Base-by-base conservation (phyloP, 2,797 vertebrate species). In the Mionectes olivaceus region DNA sequence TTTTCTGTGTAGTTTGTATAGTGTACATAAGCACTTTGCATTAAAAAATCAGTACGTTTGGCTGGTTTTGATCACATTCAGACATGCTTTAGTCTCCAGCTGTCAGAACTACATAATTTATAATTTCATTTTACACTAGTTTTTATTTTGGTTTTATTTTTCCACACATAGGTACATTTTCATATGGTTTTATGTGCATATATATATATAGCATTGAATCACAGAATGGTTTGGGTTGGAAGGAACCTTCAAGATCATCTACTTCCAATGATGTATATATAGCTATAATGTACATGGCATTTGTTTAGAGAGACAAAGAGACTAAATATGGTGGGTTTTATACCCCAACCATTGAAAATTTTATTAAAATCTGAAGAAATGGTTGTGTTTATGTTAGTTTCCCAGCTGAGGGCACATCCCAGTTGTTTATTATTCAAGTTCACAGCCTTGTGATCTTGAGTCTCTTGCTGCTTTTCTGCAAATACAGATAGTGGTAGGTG, bases 391-490 rank as follows among this genome's bases (percentile, higher is more conserved):
- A 37, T 63, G 33, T 76, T 86, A 35, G 13, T 78, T 93, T 84
- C 28, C n/a, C 27, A 3, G 49, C 23, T 44, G 32, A 91, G 74
- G 63, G 55, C 82, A 39, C 60, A 59, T 90, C 77, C 78, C 80
- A 46, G 32, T 88, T 95, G 91, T 91, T 96, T 91, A 71, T 93
- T 93, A 88, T 86, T 86, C 85, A 83, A 73, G 61, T 90, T 91
- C 69, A 52, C 93, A 94, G 77, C 61, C 94, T 88, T 68, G 79
- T 91, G 80, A 91, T 95, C 85, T 73, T 65, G 61, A 94, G 39
- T 83, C 32, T 93, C 61, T 71, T 75, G 57, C 57, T 91, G 55
- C 21, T 88, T 94, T 94, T 86, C 57, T 91, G 76, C 80, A 89
- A 94, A 89, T 77, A 37, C 68, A 44, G 52, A 56, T 55, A 71